A percentile compares a stretch with the other conserved stretches of the same genome.
These are phyloP conservation scores for Apis mellifera DNA, from an alignment of 1,140 invertebrate species.

Conservation along the genomic window DNA sequence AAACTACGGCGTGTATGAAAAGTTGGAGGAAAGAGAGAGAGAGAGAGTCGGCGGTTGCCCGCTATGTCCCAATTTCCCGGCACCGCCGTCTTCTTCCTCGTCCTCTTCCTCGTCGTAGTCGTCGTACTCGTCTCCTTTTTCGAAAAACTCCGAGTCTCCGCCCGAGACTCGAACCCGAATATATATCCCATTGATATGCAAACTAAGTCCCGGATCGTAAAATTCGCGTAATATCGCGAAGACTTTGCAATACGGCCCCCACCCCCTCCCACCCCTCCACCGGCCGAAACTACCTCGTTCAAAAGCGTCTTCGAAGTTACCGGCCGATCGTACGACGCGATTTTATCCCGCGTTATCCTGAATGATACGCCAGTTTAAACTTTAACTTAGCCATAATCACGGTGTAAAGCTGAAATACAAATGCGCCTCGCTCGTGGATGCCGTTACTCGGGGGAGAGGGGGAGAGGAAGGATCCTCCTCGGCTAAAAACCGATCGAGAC, in stretches of 20 bases:
- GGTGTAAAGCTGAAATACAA: slow-evolving; percentile 73
- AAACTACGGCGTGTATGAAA: slow-evolving; percentile 48
- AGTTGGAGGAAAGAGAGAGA: too few species aligned
- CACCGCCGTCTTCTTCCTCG: neutral
- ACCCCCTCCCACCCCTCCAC: neutral
- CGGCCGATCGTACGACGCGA: slow-evolving; percentile 60
- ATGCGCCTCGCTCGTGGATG: slow-evolving; percentile 46
- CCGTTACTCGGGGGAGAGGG: slow-evolving; percentile 2
- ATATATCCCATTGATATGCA: slow-evolving; percentile 74
- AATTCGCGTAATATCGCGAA: slow-evolving; percentile 72
- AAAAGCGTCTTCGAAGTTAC: slow-evolving; percentile 58
- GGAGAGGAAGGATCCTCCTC: neutral
- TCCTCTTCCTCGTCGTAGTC: slow-evolving; percentile 31
- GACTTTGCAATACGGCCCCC: slow-evolving; percentile 49
- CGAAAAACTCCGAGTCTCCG: slow-evolving; percentile 48
- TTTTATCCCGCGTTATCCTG: slow-evolving; percentile 74
- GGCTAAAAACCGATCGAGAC: slow-evolving; percentile 39
- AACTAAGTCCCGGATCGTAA: slow-evolving; percentile 74
- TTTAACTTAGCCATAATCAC: slow-evolving; percentile 71
- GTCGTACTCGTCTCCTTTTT: slow-evolving; percentile 44
- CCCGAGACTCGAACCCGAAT: slow-evolving; percentile 49
- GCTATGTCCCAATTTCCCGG: slow-evolving; percentile 60
- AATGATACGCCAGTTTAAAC: slow-evolving; percentile 75
- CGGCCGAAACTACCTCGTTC: slow-evolving; percentile 44
- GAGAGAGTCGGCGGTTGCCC: slow-evolving; percentile 1